Evolutionary conservation across 2,888 invertebrate genomes (phyloP).

Genomic region (Mechanitis mazaeus): DNA sequence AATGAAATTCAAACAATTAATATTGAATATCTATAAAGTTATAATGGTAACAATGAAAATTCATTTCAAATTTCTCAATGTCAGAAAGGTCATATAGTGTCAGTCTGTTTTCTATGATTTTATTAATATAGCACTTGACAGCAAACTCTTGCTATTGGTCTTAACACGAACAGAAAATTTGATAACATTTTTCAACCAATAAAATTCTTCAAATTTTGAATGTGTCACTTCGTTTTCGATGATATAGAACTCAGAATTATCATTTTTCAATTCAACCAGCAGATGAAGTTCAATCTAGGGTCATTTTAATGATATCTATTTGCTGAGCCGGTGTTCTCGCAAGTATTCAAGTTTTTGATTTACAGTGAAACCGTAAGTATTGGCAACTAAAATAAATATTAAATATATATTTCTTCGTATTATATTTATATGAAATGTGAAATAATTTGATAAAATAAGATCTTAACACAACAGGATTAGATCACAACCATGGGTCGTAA

Average conservation of each 20-base stretch:
- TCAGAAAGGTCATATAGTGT: slow-evolving; percentile 39
- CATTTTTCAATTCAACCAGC: not conserved
- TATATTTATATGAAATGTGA: not conserved
- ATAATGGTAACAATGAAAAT: slow-evolving; percentile 5
- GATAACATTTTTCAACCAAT: slow-evolving; percentile 1
- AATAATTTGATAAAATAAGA: not conserved
- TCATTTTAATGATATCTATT: slow-evolving; percentile 6
- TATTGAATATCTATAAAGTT: too few species aligned
- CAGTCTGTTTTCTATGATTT: slow-evolving; percentile 26
- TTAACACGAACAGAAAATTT: not conserved
- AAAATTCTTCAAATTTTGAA: not conserved
- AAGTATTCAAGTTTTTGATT: not conserved
- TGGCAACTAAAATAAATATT: not conserved
- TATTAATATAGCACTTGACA: not conserved
- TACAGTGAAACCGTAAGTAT: not conserved
- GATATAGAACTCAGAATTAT: too few species aligned
- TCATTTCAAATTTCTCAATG: slow-evolving; percentile 34
- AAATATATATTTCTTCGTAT: not conserved
- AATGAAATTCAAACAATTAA: too few species aligned
- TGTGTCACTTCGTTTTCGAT: not conserved
- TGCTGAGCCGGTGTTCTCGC: not conserved
- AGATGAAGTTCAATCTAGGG: not conserved
- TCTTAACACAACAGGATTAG: slow-evolving; percentile 21
- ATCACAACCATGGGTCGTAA: slow-evolving; percentile 82
- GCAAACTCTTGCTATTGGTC: slow-evolving; percentile 27